These are phyloP conservation scores for Ptiloglossa arizonensis DNA, from an alignment of 1,140 invertebrate genomes.

Conservation along the genomic window DNA sequence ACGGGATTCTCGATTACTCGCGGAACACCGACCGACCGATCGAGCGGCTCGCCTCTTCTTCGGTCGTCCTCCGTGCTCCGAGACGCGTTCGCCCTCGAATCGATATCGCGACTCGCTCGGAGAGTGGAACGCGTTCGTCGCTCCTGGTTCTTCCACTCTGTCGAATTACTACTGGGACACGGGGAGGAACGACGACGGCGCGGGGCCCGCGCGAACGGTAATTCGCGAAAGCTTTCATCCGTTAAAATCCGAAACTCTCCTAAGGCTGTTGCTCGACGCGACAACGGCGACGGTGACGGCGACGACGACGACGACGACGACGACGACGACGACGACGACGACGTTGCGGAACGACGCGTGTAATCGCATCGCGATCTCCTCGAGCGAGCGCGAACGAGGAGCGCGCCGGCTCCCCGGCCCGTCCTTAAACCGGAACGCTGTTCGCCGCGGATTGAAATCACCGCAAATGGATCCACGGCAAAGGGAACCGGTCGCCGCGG, in stretches of 20 bases:
- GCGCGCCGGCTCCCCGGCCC: not conserved
- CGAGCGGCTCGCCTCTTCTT: no score
- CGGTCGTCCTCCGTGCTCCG: no score
- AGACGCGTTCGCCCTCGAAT: not conserved
- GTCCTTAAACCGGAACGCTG: slow-evolving; percentile 54
- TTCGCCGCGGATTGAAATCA: slow-evolving; percentile 53
- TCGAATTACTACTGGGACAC: slow-evolving; percentile 62
- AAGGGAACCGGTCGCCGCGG: slow-evolving; percentile 40
- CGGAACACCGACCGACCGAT: no score
- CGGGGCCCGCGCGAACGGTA: slow-evolving; percentile 35
- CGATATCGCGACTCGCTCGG: slow-evolving; percentile 1
- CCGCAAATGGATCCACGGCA: slow-evolving; percentile 44
- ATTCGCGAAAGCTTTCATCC: slow-evolving; percentile 60
- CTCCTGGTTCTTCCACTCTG: slow-evolving; percentile 51
- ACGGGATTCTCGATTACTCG: no score
- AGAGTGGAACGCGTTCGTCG: not conserved
- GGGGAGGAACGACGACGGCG: not conserved
- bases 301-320: not conserved
- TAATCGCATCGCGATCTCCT: slow-evolving; percentile 47
- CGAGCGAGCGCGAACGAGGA: slow-evolving; percentile 22
- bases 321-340: not conserved
- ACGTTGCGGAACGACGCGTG: slow-evolving; percentile 6
- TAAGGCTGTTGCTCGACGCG: slow-evolving; percentile 44
- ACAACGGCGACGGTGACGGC: no score
- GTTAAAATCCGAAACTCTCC: slow-evolving; percentile 52